A percentile compares a stretch with the other conserved stretches of the same genome.
Evolutionary conservation across 2,113 vertebrate species (phyloP).

Genomic region (Aviceda subcristata): DNA sequence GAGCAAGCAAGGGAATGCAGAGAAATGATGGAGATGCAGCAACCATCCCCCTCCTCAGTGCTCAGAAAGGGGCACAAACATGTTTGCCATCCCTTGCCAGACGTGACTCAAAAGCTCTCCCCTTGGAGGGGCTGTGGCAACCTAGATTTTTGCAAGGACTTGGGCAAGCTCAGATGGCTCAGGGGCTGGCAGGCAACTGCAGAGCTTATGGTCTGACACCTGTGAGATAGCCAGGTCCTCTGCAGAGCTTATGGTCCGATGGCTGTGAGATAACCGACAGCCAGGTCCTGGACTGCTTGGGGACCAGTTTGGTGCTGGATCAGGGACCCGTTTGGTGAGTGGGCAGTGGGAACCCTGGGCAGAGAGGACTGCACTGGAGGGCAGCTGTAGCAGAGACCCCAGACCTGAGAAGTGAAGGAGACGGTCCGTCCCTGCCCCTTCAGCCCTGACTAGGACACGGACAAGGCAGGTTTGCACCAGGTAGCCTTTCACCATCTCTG

Average conservation of each 20-base stretch:
- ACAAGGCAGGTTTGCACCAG: not conserved
- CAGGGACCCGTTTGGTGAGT: not conserved
- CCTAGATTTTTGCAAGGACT: not conserved
- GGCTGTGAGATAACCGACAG: not conserved
- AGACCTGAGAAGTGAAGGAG: not conserved
- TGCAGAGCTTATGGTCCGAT: not conserved
- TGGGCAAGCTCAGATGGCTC: not conserved
- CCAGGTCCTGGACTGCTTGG: not conserved
- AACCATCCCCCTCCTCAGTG: not conserved
- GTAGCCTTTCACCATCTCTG: fast-evolving
- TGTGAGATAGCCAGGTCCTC: not conserved
- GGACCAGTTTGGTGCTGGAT: not conserved
- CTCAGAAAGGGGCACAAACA: not conserved
- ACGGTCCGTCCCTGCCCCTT: not conserved
- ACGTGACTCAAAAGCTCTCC: not conserved
- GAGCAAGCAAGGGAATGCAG: not conserved
- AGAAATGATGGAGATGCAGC: not conserved
- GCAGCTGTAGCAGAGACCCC: not conserved
- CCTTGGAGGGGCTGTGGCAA: not conserved
- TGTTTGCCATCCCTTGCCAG: not conserved
- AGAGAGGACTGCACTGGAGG: not conserved
- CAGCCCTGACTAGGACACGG: not conserved
- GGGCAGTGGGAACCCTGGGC: not conserved
- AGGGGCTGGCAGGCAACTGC: not conserved
- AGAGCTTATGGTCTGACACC: not conserved